Evolutionary conservation across 2,888 invertebrate species (phyloP), one percentile per base, ranked within the genome.

Genomic region (Agrotis exclamationis): DNA sequence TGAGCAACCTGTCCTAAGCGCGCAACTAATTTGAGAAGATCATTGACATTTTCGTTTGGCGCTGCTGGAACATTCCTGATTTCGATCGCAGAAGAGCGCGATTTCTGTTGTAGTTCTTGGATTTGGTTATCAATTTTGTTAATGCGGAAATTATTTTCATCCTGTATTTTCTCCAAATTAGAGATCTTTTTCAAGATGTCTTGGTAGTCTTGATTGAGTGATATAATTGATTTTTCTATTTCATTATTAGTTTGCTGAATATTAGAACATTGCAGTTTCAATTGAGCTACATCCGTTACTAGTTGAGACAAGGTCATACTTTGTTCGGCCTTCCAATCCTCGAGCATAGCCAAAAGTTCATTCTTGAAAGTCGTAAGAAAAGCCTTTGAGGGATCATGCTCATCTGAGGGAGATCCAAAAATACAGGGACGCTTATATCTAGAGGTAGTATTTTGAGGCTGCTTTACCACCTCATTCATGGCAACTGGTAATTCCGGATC

Each of bases 101-200:
- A 50, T 50, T 50, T 50, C 18, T 50, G 50, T 18, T 50, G 50
- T 20, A 50, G 50, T 50, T 50, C 50, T 50, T 50, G 50, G 20
- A 50, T 20, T 50, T 50, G 20, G 18, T 50, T 50, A n/a, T 50
- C 11, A 50, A 50, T n/a, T 50, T 50, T 50, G 20, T 50, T 3
- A 3, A 50, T 50, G 50, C 18, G 20, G 20, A n/a, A 3, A 50
- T 20, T 20, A 50, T 50, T 50, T 50, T 50, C 50, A 4, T 20
- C 50, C 50, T 50, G 50, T 50, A 11, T 20, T 20, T 50, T 50
- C 20, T 50, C 20, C 11, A 50, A 50, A n/a, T 50, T 20, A 3
- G 50, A 50, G 50, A 50, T 50, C 50, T 50, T 50, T n/a, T 4
- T 20, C 20, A 50, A 13, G 11, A 50, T 50, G 7, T 50, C 20